phyloP scores from a whole-genome alignment of 1,140 invertebrate species.

The Drosophila rhopaloa region DNA sequence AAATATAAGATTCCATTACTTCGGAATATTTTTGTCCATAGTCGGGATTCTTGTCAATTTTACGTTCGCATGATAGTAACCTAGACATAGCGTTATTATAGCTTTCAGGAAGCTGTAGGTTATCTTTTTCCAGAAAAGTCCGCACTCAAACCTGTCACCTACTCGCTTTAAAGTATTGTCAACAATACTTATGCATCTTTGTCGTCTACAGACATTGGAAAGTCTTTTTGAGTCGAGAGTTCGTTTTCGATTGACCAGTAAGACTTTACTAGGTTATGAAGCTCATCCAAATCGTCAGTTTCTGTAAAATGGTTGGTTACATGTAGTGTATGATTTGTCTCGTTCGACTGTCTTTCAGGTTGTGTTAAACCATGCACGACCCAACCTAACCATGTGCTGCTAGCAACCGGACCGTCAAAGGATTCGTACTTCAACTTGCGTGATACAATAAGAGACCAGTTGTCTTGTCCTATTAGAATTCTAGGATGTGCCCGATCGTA shows the following conservation, averaged over 20 bases:
- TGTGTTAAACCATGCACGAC: no score
- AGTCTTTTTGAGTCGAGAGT: no score
- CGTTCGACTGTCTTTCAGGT: no score
- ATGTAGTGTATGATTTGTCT: no score
- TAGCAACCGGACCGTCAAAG: no score
- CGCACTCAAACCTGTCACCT: neutral
- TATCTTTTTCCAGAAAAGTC: conserved; percentile 6
- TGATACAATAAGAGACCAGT: no score
- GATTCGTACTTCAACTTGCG: no score
- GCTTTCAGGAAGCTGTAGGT: no score
- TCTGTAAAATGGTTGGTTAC: no score
- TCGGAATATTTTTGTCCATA: neutral
- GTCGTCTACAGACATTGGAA: conserved; percentile 1
- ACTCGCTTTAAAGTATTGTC: neutral
- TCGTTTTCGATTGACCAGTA: neutral
- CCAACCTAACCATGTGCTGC: no score
- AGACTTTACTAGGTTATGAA: conserved; percentile 5
- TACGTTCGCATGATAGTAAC: neutral
- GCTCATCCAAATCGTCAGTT: no score
- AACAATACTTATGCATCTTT: neutral
- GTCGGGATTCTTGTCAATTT: neutral
- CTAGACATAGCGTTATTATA: neutral
- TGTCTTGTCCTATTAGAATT: neutral
- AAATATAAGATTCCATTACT: neutral
- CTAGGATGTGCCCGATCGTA: neutral